phyloP scores from a whole-genome alignment of 2,113 vertebrate species.

The Hucho hucho region DNA sequence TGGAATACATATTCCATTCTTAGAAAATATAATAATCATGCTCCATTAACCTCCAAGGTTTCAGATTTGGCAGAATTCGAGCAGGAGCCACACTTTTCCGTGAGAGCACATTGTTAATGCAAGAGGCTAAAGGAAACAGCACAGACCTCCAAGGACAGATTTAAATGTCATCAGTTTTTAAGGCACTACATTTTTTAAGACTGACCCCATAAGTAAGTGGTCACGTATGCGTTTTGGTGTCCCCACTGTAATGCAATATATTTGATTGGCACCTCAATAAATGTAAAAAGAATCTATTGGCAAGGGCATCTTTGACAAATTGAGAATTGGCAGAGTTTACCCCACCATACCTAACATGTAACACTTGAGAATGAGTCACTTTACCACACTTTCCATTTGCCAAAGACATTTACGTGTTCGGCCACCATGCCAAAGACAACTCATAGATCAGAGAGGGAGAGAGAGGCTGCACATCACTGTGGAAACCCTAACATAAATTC shows the following conservation, averaged over 20 bases:
- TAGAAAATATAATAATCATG: slow-evolving; percentile 20
- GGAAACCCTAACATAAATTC: slow-evolving; percentile 25
- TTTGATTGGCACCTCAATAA: slow-evolving; percentile 48
- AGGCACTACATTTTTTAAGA: slow-evolving; percentile 28
- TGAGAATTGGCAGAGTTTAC: slow-evolving; percentile 48
- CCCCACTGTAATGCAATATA: slow-evolving; percentile 34
- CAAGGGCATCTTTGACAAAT: slow-evolving; percentile 47
- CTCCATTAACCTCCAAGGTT: slow-evolving; percentile 26
- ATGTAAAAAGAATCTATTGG: slow-evolving; percentile 43
- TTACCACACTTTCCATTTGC: slow-evolving; percentile 32
- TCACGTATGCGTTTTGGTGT: slow-evolving; percentile 26
- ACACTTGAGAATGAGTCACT: slow-evolving; percentile 58
- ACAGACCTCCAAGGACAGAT: slow-evolving; percentile 46
- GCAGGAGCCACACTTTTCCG: slow-evolving; percentile 26
- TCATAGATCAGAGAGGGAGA: slow-evolving; percentile 34
- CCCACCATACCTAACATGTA: slow-evolving; percentile 48
- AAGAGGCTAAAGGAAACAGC: slow-evolving; percentile 29
- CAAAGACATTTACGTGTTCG: slow-evolving; percentile 54
- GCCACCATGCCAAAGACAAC: slow-evolving; percentile 49
- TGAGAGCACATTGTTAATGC: slow-evolving; percentile 8
- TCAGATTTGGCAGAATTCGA: slow-evolving; percentile 18
- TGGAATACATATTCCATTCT: slow-evolving; percentile 7
- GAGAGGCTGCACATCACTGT: slow-evolving; percentile 25
- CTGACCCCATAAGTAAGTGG: slow-evolving; percentile 30
- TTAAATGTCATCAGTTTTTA: slow-evolving; percentile 54